A percentile compares a stretch with the other conserved stretches of the same genome.
Evolutionary conservation across 2,888 invertebrate species (phyloP).

Genomic region (Patella caerulea): DNA sequence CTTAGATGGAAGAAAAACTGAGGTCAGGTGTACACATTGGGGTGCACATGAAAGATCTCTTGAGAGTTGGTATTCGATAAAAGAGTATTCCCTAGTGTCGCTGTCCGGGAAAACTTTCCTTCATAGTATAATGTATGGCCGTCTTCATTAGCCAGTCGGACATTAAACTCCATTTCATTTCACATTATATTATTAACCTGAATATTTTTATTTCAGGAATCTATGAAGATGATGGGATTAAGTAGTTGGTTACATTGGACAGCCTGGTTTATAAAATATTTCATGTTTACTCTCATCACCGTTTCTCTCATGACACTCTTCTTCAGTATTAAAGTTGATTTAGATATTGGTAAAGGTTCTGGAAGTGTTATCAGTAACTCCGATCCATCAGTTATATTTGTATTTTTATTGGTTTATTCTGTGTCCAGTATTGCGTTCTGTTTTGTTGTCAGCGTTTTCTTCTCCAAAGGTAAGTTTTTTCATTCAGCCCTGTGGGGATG

Average conservation of each 20-base stretch:
- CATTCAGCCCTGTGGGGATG: no score
- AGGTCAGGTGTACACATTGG: no score
- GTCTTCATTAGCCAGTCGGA: no score
- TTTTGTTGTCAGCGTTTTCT: conserved; percentile 85
- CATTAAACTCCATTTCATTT: no score
- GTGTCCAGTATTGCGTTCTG: conserved; percentile 82
- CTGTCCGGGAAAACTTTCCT: no score
- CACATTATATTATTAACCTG: no score
- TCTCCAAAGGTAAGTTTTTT: conserved; percentile 79
- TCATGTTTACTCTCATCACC: conserved; percentile 79
- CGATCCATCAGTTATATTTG: conserved; percentile 78
- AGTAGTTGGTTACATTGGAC: conserved; percentile 87
- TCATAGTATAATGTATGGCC: no score
- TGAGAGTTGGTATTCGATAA: no score
- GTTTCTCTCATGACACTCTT: conserved; percentile 73
- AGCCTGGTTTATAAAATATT: conserved; percentile 87
- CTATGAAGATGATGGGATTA: conserved; percentile 93
- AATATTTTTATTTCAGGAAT: conserved; percentile 77
- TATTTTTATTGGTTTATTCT: conserved; percentile 82
- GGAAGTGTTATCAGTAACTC: conserved; percentile 80
- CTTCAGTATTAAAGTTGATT: conserved; percentile 50
- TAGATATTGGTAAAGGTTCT: conserved; percentile 19
- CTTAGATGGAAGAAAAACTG: no score
- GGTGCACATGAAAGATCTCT: no score
- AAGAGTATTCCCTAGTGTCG: no score